Evolutionary conservation across 2,113 vertebrate genomes (phyloP).

Genomic region (Megalops atlanticus): DNA sequence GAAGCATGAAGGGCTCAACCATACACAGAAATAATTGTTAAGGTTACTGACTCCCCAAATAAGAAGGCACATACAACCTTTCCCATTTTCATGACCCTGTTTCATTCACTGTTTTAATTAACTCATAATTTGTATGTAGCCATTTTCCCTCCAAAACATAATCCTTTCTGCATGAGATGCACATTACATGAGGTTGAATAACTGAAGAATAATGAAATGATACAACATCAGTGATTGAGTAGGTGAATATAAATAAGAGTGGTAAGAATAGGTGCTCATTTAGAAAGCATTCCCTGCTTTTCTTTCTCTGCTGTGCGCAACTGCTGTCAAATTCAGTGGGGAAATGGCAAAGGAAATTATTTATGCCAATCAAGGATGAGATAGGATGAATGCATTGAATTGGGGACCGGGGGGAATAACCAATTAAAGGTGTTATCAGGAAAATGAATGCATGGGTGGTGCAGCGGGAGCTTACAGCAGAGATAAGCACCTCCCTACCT

Average conservation of each 20-base stretch:
- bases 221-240: background rate
- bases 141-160: background rate
- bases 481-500: constrained; percentile 71
- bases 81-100: background rate
- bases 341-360: background rate
- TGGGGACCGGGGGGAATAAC: background rate
- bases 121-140: background rate
- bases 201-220: background rate
- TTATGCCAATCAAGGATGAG: constrained; percentile 9
- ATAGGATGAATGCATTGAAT: background rate
- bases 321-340: background rate
- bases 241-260: background rate
- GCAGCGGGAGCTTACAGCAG: background rate
- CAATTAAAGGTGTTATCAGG: background rate
- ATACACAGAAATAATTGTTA: background rate
- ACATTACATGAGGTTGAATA: background rate
- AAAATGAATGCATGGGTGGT: background rate
- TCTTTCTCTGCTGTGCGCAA: background rate
- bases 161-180: background rate
- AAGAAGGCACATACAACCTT: background rate
- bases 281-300: background rate
- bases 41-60: constrained; percentile 6
- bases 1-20: background rate
- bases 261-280: background rate
- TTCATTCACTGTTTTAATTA: background rate